Conservation (phyloP, 1,140 invertebrate genomes). For the Carcinoscorpius rotundicauda region DNA sequence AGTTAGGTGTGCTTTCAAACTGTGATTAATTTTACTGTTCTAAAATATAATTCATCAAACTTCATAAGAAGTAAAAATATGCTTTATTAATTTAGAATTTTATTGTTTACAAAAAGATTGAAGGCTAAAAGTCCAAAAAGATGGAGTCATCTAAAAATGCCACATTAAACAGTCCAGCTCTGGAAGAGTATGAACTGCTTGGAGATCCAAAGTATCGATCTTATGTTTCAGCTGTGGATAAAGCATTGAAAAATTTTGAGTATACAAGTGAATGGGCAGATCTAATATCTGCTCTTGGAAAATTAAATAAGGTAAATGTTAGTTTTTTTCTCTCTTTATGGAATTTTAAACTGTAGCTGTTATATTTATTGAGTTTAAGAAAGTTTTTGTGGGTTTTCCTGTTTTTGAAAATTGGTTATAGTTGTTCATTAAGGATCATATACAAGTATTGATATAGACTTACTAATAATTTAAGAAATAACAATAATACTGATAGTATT, state of each 20-base stretch:
- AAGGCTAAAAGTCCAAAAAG: too few species aligned
- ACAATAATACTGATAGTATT: too few species aligned
- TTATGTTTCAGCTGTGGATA: constrained; percentile 70
- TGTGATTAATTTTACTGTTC: too few species aligned
- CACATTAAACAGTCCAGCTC: constrained; percentile 9
- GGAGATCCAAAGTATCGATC: constrained; percentile 58
- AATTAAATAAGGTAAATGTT: constrained; percentile 69
- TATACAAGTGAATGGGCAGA: constrained; percentile 93
- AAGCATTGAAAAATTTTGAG: constrained; percentile 83
- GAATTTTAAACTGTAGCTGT: background rate
- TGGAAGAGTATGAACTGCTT: constrained; percentile 55
- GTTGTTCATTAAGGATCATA: background rate
- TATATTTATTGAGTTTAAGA: constrained; percentile 2
- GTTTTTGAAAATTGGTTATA: background rate
- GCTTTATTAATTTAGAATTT: too few species aligned
- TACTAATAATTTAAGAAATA: too few species aligned
- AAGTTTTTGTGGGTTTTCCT: background rate
- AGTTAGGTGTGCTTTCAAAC: too few species aligned
- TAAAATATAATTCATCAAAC: too few species aligned
- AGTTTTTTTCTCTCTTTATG: background rate
- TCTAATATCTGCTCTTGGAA: constrained; percentile 78
- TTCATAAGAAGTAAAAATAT: too few species aligned
- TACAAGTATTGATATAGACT: too few species aligned
- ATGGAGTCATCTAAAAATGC: too few species aligned
- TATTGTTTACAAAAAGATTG: too few species aligned